phyloP scores from a whole-genome alignment of 2,888 invertebrate genomes.

The Plagiodera versicolora region DNA sequence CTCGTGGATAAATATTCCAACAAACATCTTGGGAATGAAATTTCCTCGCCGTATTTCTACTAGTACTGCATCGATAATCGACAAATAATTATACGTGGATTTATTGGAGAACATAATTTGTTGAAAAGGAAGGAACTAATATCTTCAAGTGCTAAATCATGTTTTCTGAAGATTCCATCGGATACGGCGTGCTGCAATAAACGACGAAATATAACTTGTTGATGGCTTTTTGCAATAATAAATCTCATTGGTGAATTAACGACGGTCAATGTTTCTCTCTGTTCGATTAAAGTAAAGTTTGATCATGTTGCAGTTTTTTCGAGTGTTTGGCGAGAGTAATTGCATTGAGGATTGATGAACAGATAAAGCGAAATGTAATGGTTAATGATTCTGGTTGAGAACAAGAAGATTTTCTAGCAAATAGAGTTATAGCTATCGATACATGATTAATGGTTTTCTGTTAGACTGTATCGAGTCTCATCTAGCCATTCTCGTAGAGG shows the following conservation, averaged over 20 bases:
- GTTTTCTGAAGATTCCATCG: constrained; percentile 25
- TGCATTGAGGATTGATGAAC: constrained; percentile 11
- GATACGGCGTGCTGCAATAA: constrained; percentile 20
- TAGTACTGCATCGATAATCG: too few relatives aligned
- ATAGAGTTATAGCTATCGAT: too few relatives aligned
- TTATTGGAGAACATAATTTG: not conserved
- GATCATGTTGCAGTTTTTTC: constrained; percentile 12
- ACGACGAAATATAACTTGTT: constrained; percentile 14
- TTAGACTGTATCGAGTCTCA: too few relatives aligned
- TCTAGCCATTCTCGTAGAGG: too few relatives aligned
- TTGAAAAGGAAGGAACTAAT: too few relatives aligned
- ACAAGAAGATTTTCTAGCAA: not conserved
- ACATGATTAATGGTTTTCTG: too few relatives aligned
- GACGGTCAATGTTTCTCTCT: constrained; percentile 20
- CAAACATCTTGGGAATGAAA: too few relatives aligned
- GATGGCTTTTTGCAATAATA: constrained; percentile 16
- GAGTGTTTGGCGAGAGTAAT: constrained; percentile 17
- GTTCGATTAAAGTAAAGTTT: constrained; percentile 17
- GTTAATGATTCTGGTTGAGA: not conserved
- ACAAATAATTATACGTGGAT: too few relatives aligned
- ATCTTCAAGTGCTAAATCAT: too few relatives aligned
- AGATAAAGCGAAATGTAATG: constrained; percentile 11
- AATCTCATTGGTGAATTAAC: constrained; percentile 20
- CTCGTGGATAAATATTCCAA: too few relatives aligned
- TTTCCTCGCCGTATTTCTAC: too few relatives aligned